Evolutionary conservation across 2,797 vertebrate genomes (phyloP), one percentile per base, ranked within the genome.

Genomic region (Pampus argenteus): DNA sequence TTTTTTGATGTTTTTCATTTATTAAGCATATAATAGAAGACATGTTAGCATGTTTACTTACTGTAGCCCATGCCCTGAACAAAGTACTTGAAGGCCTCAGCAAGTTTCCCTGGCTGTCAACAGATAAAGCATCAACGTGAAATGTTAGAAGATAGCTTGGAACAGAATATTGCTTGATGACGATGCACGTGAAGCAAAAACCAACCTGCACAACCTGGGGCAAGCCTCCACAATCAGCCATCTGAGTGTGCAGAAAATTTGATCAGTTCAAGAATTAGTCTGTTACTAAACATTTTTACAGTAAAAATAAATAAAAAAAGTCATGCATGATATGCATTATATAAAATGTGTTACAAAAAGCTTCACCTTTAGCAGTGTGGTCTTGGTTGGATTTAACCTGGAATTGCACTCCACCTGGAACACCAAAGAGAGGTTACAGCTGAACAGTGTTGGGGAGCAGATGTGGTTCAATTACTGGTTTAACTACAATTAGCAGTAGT

Each of bases 401-500:
- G 98, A 97, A 91, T 99, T 99, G 86, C 98, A 99, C 93, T 99
- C 97, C 88, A 99, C 97, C 98, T 99, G 75, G 74, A 91, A 88
- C 17, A 79, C 8, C 6, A 71, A 44, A 3, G 2, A 76, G 9
- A 63, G 15, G 6, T 76, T 48, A 52, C 6, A 9, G 29, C 1
- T 6, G n/a, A n/a, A n/a, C n/a, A n/a, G n/a, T n/a, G n/a, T n/a
- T n/a, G n/a, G n/a, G n/a, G n/a, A n/a, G n/a, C n/a, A n/a, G n/a
- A n/a, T n/a, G n/a, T n/a, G n/a, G n/a, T n/a, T n/a, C n/a, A n/a
- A n/a, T n/a, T n/a, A n/a, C n/a, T n/a, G n/a, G n/a, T n/a, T n/a
- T n/a, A n/a, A n/a, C n/a, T n/a, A n/a, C n/a, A n/a, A n/a, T n/a
- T n/a, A n/a, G n/a, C n/a, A n/a, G n/a, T n/a, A n/a, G n/a, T n/a